Evolutionary conservation across 2,113 vertebrate genomes (phyloP).

Genomic region (Rhabdornis inornatus): DNA sequence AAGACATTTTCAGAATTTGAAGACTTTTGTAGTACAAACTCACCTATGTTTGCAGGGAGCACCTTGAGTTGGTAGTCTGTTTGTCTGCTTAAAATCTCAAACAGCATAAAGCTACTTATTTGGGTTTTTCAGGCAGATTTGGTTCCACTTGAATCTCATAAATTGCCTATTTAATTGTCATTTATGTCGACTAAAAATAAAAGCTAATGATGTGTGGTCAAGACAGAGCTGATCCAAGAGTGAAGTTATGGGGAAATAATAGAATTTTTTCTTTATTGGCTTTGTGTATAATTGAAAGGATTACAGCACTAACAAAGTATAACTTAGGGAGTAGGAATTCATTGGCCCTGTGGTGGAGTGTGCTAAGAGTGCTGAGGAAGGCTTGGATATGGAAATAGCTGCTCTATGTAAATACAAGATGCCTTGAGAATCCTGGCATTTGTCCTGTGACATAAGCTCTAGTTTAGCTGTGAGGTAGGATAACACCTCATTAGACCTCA

Average conservation of each 20-base stretch:
- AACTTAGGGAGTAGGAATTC: background rate
- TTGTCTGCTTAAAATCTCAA: background rate
- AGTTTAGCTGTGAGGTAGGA: background rate
- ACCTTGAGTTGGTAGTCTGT: background rate
- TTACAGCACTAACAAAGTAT: background rate
- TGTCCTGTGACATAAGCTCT: background rate
- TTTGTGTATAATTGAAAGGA: background rate
- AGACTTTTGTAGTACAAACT: background rate
- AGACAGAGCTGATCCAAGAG: background rate
- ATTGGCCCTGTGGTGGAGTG: background rate
- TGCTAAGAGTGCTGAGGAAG: background rate
- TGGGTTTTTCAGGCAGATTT: background rate
- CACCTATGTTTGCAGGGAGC: accelerated
- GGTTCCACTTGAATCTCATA: background rate
- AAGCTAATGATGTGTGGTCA: background rate
- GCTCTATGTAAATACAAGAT: background rate
- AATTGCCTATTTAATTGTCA: background rate
- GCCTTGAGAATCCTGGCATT: background rate
- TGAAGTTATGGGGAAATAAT: background rate
- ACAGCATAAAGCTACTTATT: background rate
- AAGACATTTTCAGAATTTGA: background rate
- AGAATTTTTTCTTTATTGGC: background rate
- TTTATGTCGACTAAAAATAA: background rate
- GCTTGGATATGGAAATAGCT: background rate
- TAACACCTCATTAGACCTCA: background rate